A percentile compares a stretch with the other conserved stretches of the same genome.
phyloP scores from a whole-genome alignment of 2,888 invertebrate genomes.

The Smittia aterrima region DNA sequence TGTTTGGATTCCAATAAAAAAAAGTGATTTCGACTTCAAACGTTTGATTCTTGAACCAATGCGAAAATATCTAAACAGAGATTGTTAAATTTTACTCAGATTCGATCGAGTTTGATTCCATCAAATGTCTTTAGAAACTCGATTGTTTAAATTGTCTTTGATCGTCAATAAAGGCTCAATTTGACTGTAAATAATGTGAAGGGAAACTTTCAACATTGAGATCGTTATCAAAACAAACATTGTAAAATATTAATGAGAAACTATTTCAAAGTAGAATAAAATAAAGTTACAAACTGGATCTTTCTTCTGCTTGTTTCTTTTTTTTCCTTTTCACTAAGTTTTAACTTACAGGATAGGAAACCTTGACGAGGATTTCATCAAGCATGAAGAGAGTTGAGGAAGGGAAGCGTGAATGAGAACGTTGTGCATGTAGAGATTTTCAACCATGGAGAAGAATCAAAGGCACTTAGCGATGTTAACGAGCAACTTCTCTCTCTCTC shows the following conservation, averaged over 20 bases:
- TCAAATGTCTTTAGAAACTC: no score
- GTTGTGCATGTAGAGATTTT: neutral
- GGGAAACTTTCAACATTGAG: no score
- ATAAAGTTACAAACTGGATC: neutral
- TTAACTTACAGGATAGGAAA: neutral
- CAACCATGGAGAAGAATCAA: neutral
- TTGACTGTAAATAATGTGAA: neutral
- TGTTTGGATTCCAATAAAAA: no score
- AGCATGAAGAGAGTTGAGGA: neutral
- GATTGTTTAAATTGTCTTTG: no score
- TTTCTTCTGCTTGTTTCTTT: neutral
- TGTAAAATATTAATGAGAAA: neutral
- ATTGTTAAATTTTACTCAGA: no score
- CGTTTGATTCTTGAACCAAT: no score
- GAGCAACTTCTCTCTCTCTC: neutral
- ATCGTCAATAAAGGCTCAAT: neutral
- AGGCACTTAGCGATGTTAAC: slow-evolving; percentile 3
- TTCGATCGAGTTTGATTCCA: no score
- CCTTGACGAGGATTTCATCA: neutral
- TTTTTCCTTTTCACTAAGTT: neutral
- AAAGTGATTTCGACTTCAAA: no score
- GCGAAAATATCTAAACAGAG: no score
- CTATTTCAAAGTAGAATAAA: neutral
- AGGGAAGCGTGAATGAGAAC: neutral
- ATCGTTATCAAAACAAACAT: neutral